These are phyloP conservation scores for Callinectes sapidus DNA, from an alignment of 2,888 invertebrate genomes.

Conservation along the genomic window DNA sequence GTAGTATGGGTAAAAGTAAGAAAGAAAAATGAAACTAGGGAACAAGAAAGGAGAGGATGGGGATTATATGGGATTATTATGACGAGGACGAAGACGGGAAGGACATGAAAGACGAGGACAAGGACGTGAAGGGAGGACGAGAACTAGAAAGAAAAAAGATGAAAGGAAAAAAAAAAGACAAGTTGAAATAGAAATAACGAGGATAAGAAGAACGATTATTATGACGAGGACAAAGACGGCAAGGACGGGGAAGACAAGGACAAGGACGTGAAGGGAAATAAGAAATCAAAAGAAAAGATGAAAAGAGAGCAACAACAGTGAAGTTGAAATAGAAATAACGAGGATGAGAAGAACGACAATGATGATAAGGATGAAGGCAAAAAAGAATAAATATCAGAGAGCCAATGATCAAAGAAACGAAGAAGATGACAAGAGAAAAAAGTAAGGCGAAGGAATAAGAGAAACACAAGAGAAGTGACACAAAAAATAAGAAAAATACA, in stretches of 20 bases:
- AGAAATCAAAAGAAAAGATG: neutral
- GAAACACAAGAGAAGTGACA: neutral
- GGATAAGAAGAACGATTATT: neutral
- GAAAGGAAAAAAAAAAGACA: neutral
- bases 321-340: neutral
- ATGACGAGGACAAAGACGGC: neutral
- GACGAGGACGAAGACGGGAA: neutral
- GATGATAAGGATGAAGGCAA: neutral
- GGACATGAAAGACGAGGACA: neutral
- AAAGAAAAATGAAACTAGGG: neutral
- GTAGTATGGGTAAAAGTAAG: neutral
- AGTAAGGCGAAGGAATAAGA: neutral
- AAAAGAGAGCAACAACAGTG: neutral
- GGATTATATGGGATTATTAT: neutral
- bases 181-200: neutral
- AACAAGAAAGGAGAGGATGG: neutral
- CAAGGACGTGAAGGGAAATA: neutral
- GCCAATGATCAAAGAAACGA: neutral
- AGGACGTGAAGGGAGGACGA: neutral
- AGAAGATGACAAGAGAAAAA: neutral
- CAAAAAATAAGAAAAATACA: neutral
- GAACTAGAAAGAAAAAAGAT: neutral
- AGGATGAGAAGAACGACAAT: neutral
- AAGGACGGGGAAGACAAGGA: neutral
- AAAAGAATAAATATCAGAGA: no score